Conservation (phyloP, 2,797 vertebrate species). For the Acipenser transmontanus region DNA sequence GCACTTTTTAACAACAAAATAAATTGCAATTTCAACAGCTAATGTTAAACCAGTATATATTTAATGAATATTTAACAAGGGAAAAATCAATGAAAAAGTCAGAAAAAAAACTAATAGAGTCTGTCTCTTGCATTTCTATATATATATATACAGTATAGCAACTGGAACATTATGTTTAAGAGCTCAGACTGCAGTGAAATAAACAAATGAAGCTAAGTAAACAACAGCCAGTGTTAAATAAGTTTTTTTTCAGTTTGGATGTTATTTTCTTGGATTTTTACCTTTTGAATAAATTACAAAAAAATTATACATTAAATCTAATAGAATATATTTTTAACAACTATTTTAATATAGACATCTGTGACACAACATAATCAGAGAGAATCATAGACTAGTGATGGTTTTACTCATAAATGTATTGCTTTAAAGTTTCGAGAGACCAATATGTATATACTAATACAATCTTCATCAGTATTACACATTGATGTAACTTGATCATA, state of each 20-base stretch:
- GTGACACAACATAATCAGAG: too few relatives aligned
- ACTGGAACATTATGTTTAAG: slow-evolving; percentile 19
- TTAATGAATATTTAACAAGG: slow-evolving; percentile 60
- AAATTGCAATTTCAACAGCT: slow-evolving; percentile 42
- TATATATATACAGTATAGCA: slow-evolving; percentile 24
- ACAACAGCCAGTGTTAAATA: slow-evolving; percentile 27
- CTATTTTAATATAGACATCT: too few relatives aligned
- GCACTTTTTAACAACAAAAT: slow-evolving; percentile 31
- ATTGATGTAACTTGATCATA: too few relatives aligned
- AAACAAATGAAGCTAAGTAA: slow-evolving; percentile 26
- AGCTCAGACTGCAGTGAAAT: slow-evolving; percentile 31
- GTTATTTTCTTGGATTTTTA: too few relatives aligned
- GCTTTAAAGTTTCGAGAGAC: too few relatives aligned
- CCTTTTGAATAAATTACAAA: too few relatives aligned
- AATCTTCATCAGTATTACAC: too few relatives aligned
- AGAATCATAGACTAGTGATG: too few relatives aligned
- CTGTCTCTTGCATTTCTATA: slow-evolving; percentile 34
- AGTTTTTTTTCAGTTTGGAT: slow-evolving; percentile 22
- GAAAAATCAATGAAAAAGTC: slow-evolving; percentile 36
- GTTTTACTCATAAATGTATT: too few relatives aligned
- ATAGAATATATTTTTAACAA: too few relatives aligned
- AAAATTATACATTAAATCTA: too few relatives aligned
- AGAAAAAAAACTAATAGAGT: slow-evolving; percentile 28
- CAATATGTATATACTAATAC: too few relatives aligned
- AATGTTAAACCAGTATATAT: slow-evolving; percentile 36